These are phyloP conservation scores for Oryzias javanicus DNA, from an alignment of 2,113 vertebrate genomes.

Conservation along the genomic window DNA sequence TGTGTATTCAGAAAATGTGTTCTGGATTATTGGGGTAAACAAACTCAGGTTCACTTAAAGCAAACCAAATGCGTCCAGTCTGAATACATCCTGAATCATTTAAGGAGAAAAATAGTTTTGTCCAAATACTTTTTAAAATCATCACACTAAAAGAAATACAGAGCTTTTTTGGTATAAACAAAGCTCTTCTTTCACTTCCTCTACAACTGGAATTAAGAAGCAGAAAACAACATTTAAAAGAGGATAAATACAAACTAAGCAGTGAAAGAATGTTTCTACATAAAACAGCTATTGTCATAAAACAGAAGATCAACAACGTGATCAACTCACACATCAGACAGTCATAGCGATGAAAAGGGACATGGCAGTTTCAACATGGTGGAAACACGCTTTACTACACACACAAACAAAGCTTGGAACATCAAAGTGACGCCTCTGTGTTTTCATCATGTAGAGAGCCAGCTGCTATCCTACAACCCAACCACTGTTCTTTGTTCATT, in stretches of 20 bases:
- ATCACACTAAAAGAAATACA: too few species aligned
- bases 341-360: not conserved
- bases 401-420: slow-evolving; percentile 29
- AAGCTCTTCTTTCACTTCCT: slow-evolving; percentile 32
- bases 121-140: too few species aligned
- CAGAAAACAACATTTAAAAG: not conserved
- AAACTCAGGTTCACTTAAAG: too few species aligned
- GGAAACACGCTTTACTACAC: slow-evolving; percentile 11
- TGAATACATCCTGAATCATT: too few species aligned
- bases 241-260: not conserved
- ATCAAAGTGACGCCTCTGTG: slow-evolving; percentile 47
- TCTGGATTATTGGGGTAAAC: too few species aligned
- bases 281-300: slow-evolving; percentile 12
- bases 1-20: too few species aligned
- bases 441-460: slow-evolving; percentile 53
- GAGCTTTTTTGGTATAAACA: not conserved
- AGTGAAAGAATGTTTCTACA: slow-evolving; percentile 6
- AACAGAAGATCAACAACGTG: not conserved
- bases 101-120: too few species aligned
- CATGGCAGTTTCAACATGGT: slow-evolving; percentile 8
- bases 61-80: too few species aligned
- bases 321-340: slow-evolving; percentile 4
- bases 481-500: slow-evolving; percentile 34
- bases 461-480: slow-evolving; percentile 42
- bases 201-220: not conserved